Percentiles rank a stretch among this genome's conserved stretches.
These are phyloP conservation scores for Cheiracanthium punctorium DNA, from an alignment of 2,888 invertebrate genomes.

Conservation along the genomic window DNA sequence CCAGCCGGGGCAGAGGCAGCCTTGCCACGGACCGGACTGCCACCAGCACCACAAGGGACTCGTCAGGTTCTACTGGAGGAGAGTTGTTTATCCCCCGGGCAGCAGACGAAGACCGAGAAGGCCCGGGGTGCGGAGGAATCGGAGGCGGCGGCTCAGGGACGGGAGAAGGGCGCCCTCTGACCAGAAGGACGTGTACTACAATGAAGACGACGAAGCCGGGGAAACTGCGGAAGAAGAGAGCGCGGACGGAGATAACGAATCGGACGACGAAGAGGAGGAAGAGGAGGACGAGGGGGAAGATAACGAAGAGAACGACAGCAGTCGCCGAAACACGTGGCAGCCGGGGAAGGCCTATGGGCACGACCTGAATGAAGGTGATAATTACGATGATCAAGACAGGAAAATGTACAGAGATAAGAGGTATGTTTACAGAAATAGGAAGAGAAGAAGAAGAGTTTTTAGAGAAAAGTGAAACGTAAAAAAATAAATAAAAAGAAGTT, in stretches of 20 bases:
- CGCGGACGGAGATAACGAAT: slow-evolving; percentile 13
- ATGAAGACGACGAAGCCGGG: slow-evolving; percentile 13
- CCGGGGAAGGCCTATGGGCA: slow-evolving; percentile 57
- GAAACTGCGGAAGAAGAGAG: no score
- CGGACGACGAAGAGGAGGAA: not conserved
- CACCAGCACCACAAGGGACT: slow-evolving; percentile 67
- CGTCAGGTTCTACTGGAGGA: slow-evolving; percentile 65
- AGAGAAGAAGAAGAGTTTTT: not conserved
- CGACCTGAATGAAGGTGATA: slow-evolving; percentile 41
- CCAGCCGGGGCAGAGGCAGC: slow-evolving; percentile 49
- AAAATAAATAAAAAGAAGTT: no score
- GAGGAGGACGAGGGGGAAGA: slow-evolving; percentile 40
- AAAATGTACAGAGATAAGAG: slow-evolving; percentile 51
- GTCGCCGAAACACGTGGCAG: slow-evolving; percentile 22
- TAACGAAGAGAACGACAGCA: slow-evolving; percentile 6
- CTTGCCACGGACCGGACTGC: slow-evolving; percentile 67
- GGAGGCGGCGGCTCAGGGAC: slow-evolving; percentile 18
- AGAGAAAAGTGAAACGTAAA: no score
- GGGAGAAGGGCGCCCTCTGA: slow-evolving; percentile 38
- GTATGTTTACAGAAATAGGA: slow-evolving; percentile 17
- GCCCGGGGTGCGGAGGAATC: not conserved
- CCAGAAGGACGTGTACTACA: slow-evolving; percentile 22
- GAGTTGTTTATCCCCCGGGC: slow-evolving; percentile 53
- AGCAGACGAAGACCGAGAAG: slow-evolving; percentile 7
- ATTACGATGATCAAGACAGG: slow-evolving; percentile 29